These are phyloP conservation scores for Atopsyche davidsoni DNA, from an alignment of 1,140 invertebrate genomes.

Conservation along the genomic window DNA sequence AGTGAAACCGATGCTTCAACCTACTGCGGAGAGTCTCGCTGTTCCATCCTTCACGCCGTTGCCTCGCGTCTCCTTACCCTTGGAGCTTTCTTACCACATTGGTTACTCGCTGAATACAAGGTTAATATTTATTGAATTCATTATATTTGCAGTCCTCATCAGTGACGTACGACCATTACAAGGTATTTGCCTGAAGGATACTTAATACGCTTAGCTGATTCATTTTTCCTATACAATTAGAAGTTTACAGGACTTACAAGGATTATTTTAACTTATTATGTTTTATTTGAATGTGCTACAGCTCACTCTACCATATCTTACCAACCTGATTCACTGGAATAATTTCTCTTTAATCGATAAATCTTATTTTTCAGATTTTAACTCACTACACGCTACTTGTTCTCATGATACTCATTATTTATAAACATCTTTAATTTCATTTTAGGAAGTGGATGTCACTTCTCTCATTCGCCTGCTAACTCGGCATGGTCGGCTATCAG, in stretches of 20 bases:
- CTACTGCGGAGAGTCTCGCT: slow-evolving; percentile 32
- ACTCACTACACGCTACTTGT: slow-evolving; percentile 2
- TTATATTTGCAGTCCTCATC: no score
- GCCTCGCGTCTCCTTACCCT: slow-evolving; percentile 40
- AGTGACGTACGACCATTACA: no score
- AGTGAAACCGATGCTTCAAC: neutral
- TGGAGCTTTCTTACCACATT: slow-evolving; percentile 43
- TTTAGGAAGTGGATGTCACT: slow-evolving; percentile 34
- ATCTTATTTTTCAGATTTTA: slow-evolving; percentile 2
- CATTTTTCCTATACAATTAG: no score
- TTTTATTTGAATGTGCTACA: no score
- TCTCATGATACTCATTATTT: slow-evolving; percentile 1
- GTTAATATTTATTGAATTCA: no score
- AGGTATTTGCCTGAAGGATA: no score
- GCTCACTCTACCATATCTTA: no score
- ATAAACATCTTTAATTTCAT: slow-evolving; percentile 6
- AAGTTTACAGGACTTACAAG: no score
- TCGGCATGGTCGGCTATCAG: slow-evolving; percentile 35
- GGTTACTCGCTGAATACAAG: slow-evolving; percentile 44
- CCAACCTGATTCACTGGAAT: no score
- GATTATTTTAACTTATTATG: no score
- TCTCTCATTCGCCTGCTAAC: slow-evolving; percentile 37
- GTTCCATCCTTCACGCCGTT: slow-evolving; percentile 39
- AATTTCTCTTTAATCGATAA: slow-evolving; percentile 3
- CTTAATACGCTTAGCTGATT: no score